A percentile compares a stretch with the other conserved stretches of the same genome.
These are phyloP conservation scores for Masnerella sp. DNA, from an alignment of 2,888 invertebrate genomes.

Conservation along the genomic window DNA sequence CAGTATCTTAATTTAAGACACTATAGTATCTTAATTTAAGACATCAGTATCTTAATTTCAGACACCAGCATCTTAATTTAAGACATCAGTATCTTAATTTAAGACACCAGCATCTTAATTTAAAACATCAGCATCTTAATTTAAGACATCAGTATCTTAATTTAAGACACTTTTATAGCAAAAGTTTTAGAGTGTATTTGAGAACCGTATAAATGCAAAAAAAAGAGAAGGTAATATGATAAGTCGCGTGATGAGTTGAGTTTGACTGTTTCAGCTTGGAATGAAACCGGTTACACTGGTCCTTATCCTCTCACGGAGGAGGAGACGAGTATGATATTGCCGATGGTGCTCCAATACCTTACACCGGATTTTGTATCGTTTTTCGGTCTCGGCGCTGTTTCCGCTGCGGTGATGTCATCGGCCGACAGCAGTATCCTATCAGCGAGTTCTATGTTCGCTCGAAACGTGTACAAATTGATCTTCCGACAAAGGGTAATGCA, in stretches of 20 bases:
- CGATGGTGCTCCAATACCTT: conserved; percentile 97
- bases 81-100: no score
- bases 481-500: conserved; percentile 90
- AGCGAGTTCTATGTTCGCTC: conserved; percentile 99
- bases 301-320: conserved; percentile 85
- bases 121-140: no score
- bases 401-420: conserved; percentile 99
- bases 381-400: conserved; percentile 98
- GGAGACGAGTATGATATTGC: conserved; percentile 96
- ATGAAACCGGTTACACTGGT: conserved; percentile 91
- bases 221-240: conserved; percentile 24
- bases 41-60: no score
- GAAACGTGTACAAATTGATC: conserved; percentile 98
- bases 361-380: conserved; percentile 98
- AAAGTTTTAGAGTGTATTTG: not conserved
- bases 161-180: no score
- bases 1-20: no score
- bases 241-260: conserved; percentile 15
- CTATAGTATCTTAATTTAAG: no score
- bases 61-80: no score
- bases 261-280: conserved; percentile 87
- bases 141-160: no score
- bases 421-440: conserved; percentile 99
- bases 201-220: no score
- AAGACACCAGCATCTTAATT: no score